Percentiles rank a stretch among this genome's conserved stretches.
phyloP scores from a whole-genome alignment of 2,113 vertebrate species.

The Eurystomus gularis region DNA sequence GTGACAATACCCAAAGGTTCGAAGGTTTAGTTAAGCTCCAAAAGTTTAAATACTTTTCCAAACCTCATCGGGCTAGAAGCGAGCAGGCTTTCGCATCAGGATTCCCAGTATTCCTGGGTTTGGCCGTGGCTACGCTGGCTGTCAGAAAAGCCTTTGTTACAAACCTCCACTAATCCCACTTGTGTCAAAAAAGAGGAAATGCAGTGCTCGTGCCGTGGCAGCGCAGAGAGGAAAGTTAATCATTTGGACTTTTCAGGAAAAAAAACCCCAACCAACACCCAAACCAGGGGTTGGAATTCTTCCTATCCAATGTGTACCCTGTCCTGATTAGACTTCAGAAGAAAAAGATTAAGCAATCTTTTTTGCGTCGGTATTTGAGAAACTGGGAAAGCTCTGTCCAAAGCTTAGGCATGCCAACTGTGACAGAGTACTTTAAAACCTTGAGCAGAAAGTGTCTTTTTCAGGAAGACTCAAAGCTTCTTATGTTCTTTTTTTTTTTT shows the following conservation, averaged over 20 bases:
- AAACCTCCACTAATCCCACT: conserved; percentile 52
- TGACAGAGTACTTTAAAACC: not conserved
- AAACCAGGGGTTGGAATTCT: conserved; percentile 2
- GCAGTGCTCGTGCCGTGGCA: conserved; percentile 20
- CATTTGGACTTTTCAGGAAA: not conserved
- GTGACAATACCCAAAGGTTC: conserved; percentile 60
- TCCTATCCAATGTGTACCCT: conserved; percentile 28
- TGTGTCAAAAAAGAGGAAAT: conserved; percentile 60
- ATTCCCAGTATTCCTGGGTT: conserved; percentile 57
- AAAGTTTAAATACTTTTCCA: conserved; percentile 71
- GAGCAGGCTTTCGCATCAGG: conserved; percentile 21
- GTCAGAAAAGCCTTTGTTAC: conserved; percentile 55
- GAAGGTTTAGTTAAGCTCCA: conserved; percentile 69
- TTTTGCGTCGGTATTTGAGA: not conserved
- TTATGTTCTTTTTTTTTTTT: not conserved
- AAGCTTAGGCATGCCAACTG: not conserved
- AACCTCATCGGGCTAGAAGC: conserved; percentile 36
- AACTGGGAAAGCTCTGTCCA: not conserved
- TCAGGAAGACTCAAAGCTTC: conserved; percentile 12
- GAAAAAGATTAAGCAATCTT: conserved; percentile 9
- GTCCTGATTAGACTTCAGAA: conserved; percentile 56
- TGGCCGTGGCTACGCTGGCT: not conserved
- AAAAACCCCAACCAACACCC: not conserved
- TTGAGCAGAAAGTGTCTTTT: not conserved
- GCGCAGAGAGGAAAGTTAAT: not conserved